Base-by-base conservation (phyloP, 2,888 invertebrate species). In the Colletes collaris region DNA sequence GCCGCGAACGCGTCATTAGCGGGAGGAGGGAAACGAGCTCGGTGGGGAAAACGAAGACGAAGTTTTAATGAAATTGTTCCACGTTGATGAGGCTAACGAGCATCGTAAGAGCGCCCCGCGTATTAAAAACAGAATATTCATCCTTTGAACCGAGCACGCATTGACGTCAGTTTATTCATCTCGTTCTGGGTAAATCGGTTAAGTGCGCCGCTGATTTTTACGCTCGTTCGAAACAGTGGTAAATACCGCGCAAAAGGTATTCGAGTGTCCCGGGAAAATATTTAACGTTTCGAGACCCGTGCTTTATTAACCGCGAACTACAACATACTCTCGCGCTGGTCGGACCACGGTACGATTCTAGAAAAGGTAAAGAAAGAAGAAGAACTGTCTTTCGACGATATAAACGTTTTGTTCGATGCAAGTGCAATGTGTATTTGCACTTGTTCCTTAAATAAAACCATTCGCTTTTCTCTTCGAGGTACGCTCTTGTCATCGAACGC, bases 41-140 rank as follows among this genome's bases (percentile, higher is more conserved):
- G 64, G 53, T 56, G 55, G 49, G 35, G 35, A 55, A 44, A 40
- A 46, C 53, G 49, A 62, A 58, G 62, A 44, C 55, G 10, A 64
- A 80, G 74, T 80, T 86, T 86, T 86, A 86, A 86, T 82, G 78
- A 84, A 84, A 80, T 78, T 84, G 71, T 76, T 86, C 73, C 44
- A 27, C 69, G 80, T 74, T 76, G 77, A 85, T 73, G 83, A 81
- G 58, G 67, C 72, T 82, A 86, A 80, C 84, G 80, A 72, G 81
- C 64, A 37, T 67, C 73, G 74, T 75, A 66, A 84, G 80, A 70
- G 71, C 58, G 58, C 27, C 27, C 53, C 56, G 49, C 59, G 58
- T 50, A 59, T 69, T 60, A 53, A 74, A 80, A 62, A 62, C 56
- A 62, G 72, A 16, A 55, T 62, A 52, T 66, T 40, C 55, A 49